Percentiles rank a stretch among this genome's conserved stretches.
Evolutionary conservation across 2,113 vertebrate species (phyloP).

Genomic region (Mustelus asterias): DNA sequence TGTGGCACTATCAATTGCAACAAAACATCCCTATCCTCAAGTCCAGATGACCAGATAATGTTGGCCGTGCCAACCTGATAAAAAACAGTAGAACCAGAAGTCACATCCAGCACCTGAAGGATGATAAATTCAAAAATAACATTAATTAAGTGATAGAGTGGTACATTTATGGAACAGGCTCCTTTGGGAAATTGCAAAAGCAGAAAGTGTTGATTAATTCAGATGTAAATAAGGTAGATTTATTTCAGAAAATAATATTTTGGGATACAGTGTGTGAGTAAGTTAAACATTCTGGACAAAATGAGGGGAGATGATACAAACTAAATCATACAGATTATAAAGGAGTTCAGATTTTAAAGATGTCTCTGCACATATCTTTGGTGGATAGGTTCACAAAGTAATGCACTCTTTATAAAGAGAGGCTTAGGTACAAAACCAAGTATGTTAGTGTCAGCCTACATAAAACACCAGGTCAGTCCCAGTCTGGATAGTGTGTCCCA

Average conservation of each 20-base stretch:
- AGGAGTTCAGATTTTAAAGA: not conserved
- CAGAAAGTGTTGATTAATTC: not conserved
- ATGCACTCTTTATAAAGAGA: not conserved
- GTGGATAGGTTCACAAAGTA: not conserved
- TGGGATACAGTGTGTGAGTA: not conserved
- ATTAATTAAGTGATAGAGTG: not conserved
- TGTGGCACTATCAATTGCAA: too few species aligned
- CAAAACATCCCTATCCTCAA: too few species aligned
- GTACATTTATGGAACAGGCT: not conserved
- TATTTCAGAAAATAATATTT: constrained; percentile 18
- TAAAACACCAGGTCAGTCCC: not conserved
- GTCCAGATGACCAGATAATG: not conserved
- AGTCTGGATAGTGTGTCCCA: not conserved
- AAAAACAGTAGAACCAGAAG: not conserved
- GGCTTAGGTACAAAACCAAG: not conserved
- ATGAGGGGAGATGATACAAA: not conserved
- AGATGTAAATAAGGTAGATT: not conserved
- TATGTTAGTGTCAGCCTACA: not conserved
- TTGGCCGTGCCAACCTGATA: not conserved
- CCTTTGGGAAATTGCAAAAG: not conserved
- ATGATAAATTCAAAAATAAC: not conserved
- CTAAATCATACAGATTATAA: not conserved
- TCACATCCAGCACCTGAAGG: not conserved
- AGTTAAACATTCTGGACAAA: not conserved
- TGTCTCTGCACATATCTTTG: not conserved